Conservation (phyloP, 2,113 vertebrate genomes). For the Hyperoodon ampullatus region DNA sequence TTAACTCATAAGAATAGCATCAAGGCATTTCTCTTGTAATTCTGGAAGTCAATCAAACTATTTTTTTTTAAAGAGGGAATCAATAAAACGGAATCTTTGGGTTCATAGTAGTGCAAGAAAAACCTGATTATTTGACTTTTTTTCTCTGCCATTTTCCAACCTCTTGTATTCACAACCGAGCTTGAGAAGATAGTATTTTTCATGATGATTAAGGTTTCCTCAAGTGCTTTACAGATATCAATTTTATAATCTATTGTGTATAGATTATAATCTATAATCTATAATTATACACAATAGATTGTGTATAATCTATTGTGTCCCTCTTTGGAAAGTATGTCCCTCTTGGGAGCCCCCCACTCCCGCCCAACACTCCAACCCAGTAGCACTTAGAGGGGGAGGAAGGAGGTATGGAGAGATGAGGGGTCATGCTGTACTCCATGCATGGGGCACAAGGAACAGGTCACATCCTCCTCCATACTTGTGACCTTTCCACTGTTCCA, state of each 20-base stretch:
- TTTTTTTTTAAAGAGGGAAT: neutral
- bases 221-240: neutral
- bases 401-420: fast-evolving
- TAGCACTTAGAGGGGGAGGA: no score
- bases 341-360: neutral
- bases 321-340: neutral
- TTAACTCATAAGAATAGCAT: neutral
- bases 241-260: neutral
- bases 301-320: neutral
- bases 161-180: neutral
- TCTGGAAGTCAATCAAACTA: neutral
- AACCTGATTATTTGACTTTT: neutral
- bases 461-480: fast-evolving
- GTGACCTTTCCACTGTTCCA: neutral
- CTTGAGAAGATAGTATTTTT: neutral
- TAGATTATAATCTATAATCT: no score
- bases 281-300: no score
- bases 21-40: constrained; percentile 23
- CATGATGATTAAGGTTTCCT: neutral
- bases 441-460: fast-evolving
- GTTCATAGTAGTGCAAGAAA: neutral
- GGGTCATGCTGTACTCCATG: fast-evolving
- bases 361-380: neutral
- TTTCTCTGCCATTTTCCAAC: neutral
- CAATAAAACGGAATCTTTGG: neutral